These are phyloP conservation scores for Parnassius orleans DNA, from an alignment of 2,888 invertebrate genomes.

Conservation along the genomic window DNA sequence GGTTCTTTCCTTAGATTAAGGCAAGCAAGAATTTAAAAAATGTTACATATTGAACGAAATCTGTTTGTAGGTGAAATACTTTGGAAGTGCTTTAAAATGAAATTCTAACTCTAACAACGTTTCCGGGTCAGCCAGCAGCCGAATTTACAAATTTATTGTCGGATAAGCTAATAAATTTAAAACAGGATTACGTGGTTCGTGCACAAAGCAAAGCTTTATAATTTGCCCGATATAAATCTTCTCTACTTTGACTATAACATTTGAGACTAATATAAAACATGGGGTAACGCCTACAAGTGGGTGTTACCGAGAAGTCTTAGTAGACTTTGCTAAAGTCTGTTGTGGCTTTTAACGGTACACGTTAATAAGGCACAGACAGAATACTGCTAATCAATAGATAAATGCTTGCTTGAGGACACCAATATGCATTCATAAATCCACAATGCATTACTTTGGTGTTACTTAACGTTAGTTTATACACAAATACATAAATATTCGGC, in stretches of 20 bases:
- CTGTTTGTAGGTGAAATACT: constrained; percentile 35
- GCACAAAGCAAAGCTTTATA: constrained; percentile 74
- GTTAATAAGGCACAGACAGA: constrained; percentile 2
- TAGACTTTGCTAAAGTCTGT: constrained; percentile 9
- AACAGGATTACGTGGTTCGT: constrained; percentile 73
- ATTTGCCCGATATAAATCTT: constrained; percentile 74
- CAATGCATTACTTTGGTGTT: constrained; percentile 3
- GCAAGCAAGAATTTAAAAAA: background rate
- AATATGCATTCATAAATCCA: constrained; percentile 12
- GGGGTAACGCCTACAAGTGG: constrained; percentile 25
- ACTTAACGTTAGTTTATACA: constrained; percentile 28
- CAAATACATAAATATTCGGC: constrained; percentile 30
- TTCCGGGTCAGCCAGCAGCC: constrained; percentile 71
- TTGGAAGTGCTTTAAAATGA: constrained; percentile 55
- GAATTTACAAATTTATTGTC: constrained; percentile 76
- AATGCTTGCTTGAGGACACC: background rate
- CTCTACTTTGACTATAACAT: constrained; percentile 54
- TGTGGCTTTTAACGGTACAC: constrained; percentile 7
- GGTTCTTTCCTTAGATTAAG: background rate
- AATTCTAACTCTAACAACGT: constrained; percentile 63
- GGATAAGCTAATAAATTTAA: constrained; percentile 76
- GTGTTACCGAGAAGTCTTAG: constrained; percentile 20
- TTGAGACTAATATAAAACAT: constrained; percentile 40
- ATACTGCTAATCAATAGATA: constrained; percentile 11
- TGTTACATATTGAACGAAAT: background rate